Conservation (phyloP, 1,140 invertebrate genomes). For the Whitmania pigra region DNA sequence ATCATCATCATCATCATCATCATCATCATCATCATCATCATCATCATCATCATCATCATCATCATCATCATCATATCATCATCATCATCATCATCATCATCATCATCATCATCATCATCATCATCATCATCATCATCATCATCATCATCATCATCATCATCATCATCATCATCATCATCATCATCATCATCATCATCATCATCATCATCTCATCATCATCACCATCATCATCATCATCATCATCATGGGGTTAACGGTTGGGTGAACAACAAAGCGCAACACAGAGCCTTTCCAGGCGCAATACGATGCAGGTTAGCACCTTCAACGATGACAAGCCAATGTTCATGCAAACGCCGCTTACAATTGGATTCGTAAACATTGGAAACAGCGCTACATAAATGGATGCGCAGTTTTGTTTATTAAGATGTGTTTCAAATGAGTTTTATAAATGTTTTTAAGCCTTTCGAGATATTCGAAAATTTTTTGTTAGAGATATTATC, state of each 20-base stretch:
- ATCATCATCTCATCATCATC: constrained; percentile 3
- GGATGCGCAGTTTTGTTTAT: too few species aligned
- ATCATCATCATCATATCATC: neutral
- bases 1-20: neutral
- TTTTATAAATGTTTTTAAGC: too few species aligned
- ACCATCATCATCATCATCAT: neutral
- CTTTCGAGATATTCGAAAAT: too few species aligned
- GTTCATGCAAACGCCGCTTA: too few species aligned
- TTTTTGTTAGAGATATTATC: too few species aligned
- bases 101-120: neutral
- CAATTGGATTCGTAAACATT: too few species aligned
- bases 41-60: neutral
- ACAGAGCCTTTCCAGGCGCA: too few species aligned
- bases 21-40: neutral
- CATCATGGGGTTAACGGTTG: neutral
- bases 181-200: constrained; percentile 5
- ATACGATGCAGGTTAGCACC: too few species aligned
- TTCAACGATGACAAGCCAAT: too few species aligned
- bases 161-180: neutral
- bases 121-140: neutral
- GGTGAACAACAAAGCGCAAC: too few species aligned
- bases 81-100: neutral
- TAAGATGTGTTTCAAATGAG: too few species aligned
- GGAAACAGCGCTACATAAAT: too few species aligned
- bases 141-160: neutral